These are phyloP conservation scores for Osmoderma eremita DNA, from an alignment of 2,888 invertebrate species.

Conservation along the genomic window DNA sequence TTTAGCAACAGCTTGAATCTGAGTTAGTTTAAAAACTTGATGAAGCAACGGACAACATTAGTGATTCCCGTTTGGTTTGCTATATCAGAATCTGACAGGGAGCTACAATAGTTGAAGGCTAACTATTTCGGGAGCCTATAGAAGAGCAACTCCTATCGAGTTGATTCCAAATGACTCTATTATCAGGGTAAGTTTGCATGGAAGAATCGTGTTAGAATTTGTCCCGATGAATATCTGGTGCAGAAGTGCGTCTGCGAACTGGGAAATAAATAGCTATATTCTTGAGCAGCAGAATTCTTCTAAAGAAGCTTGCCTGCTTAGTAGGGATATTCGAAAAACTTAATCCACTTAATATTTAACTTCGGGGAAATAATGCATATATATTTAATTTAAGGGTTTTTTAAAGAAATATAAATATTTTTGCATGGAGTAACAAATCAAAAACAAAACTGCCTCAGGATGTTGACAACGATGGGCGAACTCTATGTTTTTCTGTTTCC, in stretches of 20 bases:
- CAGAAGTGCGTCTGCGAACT: no score
- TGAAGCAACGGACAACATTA: no score
- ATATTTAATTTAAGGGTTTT: constrained; percentile 1
- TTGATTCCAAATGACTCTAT: no score
- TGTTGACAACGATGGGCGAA: constrained; percentile 4
- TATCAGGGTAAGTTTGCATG: not conserved
- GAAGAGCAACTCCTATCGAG: no score
- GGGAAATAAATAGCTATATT: not conserved
- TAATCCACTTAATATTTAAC: constrained; percentile 8
- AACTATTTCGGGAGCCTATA: not conserved
- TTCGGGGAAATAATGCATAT: not conserved
- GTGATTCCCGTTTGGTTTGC: no score
- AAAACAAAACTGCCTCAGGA: no score
- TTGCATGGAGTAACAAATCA: constrained; percentile 20
- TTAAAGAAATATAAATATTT: constrained; percentile 15
- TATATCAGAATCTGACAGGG: no score
- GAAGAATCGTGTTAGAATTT: not conserved
- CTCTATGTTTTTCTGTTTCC: no score
- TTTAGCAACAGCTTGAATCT: no score
- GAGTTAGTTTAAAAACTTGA: no score
- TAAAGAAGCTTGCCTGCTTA: not conserved
- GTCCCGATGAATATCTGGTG: not conserved
- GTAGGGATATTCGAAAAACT: constrained; percentile 1
- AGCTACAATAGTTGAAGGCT: no score
- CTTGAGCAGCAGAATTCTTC: not conserved